phyloP scores from a whole-genome alignment of 2,797 vertebrate species.

The Naso thynnoides region DNA sequence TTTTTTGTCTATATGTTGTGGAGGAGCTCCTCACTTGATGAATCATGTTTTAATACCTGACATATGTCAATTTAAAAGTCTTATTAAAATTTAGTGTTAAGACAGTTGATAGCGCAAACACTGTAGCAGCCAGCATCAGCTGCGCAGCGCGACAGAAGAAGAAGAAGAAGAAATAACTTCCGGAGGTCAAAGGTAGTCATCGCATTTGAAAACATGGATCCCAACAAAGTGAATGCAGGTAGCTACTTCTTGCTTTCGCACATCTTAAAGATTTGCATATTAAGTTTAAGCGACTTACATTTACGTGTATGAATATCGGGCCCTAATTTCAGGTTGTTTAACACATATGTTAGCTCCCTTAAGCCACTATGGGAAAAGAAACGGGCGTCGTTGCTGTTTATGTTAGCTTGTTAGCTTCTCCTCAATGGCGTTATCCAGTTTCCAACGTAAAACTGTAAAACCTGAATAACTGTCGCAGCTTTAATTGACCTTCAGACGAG shows the following conservation, averaged over 20 bases:
- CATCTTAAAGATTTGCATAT: neutral
- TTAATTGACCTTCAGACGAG: neutral
- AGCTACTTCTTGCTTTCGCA: neutral
- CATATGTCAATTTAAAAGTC: neutral
- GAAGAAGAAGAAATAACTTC: constrained; percentile 53
- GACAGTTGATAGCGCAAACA: neutral
- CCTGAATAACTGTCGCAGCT: neutral
- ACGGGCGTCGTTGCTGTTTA: neutral
- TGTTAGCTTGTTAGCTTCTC: constrained; percentile 49
- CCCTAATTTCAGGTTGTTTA: neutral
- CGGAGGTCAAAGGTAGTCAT: constrained; percentile 57
- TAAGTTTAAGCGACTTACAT: fast-evolving
- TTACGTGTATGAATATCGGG: fast-evolving
- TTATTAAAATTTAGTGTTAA: neutral
- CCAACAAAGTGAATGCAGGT: constrained; percentile 65
- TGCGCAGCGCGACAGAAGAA: neutral
- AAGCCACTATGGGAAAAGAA: neutral
- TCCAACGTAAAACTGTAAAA: neutral
- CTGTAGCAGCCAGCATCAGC: neutral
- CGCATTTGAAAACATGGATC: constrained; percentile 78
- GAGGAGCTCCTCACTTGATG: neutral
- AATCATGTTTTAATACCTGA: neutral
- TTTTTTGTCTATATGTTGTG: neutral
- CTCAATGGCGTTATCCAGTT: neutral
- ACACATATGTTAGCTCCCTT: neutral